Conservation (phyloP, 2,888 invertebrate genomes). For the Melieria omissa region DNA sequence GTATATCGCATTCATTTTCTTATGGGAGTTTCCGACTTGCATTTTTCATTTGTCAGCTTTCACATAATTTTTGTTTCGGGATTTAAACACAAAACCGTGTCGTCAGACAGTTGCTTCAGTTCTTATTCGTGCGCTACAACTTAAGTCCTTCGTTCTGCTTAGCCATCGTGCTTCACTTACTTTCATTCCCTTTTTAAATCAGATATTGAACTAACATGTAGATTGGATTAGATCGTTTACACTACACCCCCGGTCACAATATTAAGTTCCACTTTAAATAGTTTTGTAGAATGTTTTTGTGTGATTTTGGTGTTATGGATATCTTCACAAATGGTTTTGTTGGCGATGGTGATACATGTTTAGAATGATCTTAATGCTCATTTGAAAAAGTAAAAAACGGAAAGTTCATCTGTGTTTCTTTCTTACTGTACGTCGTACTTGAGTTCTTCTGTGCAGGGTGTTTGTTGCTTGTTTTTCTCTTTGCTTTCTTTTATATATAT, state of each 20-base stretch:
- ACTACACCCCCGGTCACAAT: slow-evolving; percentile 26
- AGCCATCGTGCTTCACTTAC: background rate
- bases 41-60: slow-evolving; percentile 16
- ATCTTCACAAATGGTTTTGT: slow-evolving; percentile 13
- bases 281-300: slow-evolving; percentile 38
- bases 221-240: slow-evolving; percentile 37
- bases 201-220: slow-evolving; percentile 40
- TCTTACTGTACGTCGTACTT: background rate
- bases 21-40: slow-evolving; percentile 41
- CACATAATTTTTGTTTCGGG: slow-evolving; percentile 24
- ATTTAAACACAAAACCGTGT: slow-evolving; percentile 9
- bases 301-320: slow-evolving; percentile 41
- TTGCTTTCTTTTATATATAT: slow-evolving; percentile 47
- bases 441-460: slow-evolving; percentile 39
- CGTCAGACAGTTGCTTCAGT: slow-evolving; percentile 1
- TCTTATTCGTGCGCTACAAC: background rate
- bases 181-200: slow-evolving; percentile 35
- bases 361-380: background rate
- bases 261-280: slow-evolving; percentile 39
- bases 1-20: slow-evolving; percentile 56
- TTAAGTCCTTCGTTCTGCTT: too few relatives aligned
- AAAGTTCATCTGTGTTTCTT: too few relatives aligned
- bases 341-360: slow-evolving; percentile 8
- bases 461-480: slow-evolving; percentile 41
- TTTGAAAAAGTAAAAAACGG: too few relatives aligned